Evolutionary conservation across 1,140 invertebrate genomes (phyloP).

Genomic region (Ericerus pela): DNA sequence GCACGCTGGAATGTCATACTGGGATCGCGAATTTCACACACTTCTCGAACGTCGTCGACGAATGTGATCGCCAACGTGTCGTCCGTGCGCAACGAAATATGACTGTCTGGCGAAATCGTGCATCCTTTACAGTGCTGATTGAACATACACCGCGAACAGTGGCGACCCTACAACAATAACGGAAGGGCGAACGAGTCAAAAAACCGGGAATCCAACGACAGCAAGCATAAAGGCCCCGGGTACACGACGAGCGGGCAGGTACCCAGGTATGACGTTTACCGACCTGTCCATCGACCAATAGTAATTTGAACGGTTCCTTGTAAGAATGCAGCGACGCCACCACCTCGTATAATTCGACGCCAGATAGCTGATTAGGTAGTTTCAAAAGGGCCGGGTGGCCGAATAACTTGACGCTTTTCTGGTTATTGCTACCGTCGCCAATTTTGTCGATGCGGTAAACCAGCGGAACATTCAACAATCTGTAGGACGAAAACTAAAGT

Average conservation of each 20-base stretch:
- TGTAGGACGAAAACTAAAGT: no score
- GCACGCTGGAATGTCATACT: constrained; percentile 34
- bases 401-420: constrained; percentile 35
- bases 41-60: constrained; percentile 11
- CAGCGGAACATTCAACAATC: constrained; percentile 41
- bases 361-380: constrained; percentile 40
- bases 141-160: constrained; percentile 47
- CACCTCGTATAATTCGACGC: constrained; percentile 36
- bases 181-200: no score
- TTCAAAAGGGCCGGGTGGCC: constrained; percentile 42
- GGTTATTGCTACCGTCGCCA: constrained; percentile 38
- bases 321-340: constrained; percentile 37
- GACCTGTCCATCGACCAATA: constrained; percentile 37
- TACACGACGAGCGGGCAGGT: neutral
- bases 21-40: constrained; percentile 25
- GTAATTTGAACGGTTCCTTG: constrained; percentile 34
- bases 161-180: constrained; percentile 38
- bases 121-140: constrained; percentile 45
- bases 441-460: constrained; percentile 38
- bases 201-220: no score
- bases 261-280: constrained; percentile 13
- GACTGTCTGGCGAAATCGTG: constrained; percentile 35
- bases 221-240: neutral
- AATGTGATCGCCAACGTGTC: constrained; percentile 45
- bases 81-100: constrained; percentile 37